Percentiles rank a stretch among this genome's conserved stretches.
Evolutionary conservation across 2,113 vertebrate species (phyloP).

Genomic region (Camelus dromedarius): DNA sequence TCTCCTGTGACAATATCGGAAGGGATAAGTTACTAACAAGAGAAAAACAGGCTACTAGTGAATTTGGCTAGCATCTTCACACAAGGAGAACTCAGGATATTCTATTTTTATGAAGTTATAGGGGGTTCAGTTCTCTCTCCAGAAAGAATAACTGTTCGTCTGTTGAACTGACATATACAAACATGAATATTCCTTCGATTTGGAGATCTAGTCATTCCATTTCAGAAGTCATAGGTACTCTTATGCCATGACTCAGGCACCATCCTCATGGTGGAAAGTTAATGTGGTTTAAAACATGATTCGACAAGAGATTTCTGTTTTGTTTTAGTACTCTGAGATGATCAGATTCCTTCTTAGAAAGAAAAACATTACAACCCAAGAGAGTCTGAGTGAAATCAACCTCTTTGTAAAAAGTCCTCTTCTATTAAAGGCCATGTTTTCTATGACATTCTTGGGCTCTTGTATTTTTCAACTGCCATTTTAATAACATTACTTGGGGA

Average conservation of each 20-base stretch:
- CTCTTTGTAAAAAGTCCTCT: not conserved
- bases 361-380: not conserved
- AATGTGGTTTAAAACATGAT: constrained; percentile 13
- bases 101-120: not conserved
- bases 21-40: not conserved
- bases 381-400: not conserved
- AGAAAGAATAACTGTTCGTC: not conserved
- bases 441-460: not conserved
- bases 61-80: not conserved
- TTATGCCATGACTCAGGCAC: not conserved
- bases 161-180: not conserved
- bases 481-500: not conserved
- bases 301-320: constrained; percentile 25
- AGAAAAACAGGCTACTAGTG: not conserved
- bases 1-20: not conserved
- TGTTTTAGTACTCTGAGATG: not conserved
- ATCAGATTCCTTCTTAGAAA: not conserved
- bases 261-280: not conserved
- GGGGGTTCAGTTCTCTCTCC: not conserved
- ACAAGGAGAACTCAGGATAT: not conserved
- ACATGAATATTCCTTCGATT: not conserved
- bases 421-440: not conserved
- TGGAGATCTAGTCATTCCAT: not conserved
- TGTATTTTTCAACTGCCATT: not conserved
- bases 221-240: not conserved